Percentiles rank a stretch among this genome's conserved stretches.
Conservation (phyloP, 1,140 invertebrate species). For the Spodoptera litura region DNA sequence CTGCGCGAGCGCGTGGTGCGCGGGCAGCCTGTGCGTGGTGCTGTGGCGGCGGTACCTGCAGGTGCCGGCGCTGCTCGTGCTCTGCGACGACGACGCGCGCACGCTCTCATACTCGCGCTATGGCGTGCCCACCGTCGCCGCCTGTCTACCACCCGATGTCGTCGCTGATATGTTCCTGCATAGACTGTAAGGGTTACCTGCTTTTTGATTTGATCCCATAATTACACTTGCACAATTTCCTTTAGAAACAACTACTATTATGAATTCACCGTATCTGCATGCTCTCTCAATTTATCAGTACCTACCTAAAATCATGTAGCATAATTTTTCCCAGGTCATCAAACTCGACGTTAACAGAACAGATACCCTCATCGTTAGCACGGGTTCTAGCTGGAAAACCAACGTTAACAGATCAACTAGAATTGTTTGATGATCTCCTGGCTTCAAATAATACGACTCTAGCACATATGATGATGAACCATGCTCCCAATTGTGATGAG, state of each 20-base stretch:
- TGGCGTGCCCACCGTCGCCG: conserved; percentile 60
- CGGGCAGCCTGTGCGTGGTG: conserved; percentile 72
- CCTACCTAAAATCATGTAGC: background rate
- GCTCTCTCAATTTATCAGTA: background rate
- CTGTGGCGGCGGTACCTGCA: conserved; percentile 75
- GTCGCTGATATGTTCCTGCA: conserved; percentile 57
- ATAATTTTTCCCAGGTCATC: conserved; percentile 48
- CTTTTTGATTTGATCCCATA: background rate
- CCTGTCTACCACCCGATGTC: conserved; percentile 62
- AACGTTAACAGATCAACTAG: conserved; percentile 53
- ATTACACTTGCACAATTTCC: no score
- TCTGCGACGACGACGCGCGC: conserved; percentile 58
- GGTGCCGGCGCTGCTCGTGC: conserved; percentile 70
- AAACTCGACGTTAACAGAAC: conserved; percentile 43
- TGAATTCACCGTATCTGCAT: no score
- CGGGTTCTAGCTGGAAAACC: conserved; percentile 60
- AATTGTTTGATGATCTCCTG: conserved; percentile 59
- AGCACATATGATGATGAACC: conserved; percentile 56
- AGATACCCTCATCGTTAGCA: conserved; percentile 57
- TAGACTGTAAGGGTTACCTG: conserved; percentile 58
- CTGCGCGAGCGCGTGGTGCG: conserved; percentile 73
- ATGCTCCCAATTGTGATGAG: conserved; percentile 60
- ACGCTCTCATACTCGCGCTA: conserved; percentile 13
- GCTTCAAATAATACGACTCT: conserved; percentile 59
- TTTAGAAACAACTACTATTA: no score